Evolutionary conservation across 2,888 invertebrate species (phyloP).

Genomic region (Labia minor): DNA sequence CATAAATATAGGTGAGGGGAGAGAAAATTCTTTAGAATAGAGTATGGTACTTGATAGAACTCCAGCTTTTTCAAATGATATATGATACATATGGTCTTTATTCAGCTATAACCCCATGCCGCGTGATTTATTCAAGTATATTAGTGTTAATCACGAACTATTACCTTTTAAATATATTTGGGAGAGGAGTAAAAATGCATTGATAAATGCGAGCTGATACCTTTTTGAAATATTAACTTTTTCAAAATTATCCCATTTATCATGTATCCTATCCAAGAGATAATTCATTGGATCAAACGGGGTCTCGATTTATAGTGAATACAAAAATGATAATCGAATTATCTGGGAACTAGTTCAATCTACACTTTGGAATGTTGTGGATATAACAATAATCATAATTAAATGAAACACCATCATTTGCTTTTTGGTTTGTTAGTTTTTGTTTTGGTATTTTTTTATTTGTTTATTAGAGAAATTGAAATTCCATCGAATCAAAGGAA

Average conservation of each 20-base stretch:
- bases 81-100: not conserved
- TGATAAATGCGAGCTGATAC: slow-evolving; percentile 13
- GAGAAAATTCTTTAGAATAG: not conserved
- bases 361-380: no score
- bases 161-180: slow-evolving; percentile 13
- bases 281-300: no score
- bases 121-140: slow-evolving; percentile 4
- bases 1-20: not conserved
- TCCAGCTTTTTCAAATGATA: not conserved
- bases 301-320: no score
- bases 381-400: no score
- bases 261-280: not conserved
- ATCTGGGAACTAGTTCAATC: no score
- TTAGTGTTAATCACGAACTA: slow-evolving; percentile 8
- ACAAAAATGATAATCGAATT: no score
- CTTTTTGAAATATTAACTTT: not conserved
- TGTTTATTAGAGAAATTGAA: no score
- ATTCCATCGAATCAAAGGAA: no score
- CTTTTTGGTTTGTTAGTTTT: no score
- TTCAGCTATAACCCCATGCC: slow-evolving; percentile 8
- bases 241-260: not conserved
- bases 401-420: no score
- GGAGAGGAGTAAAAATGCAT: not conserved
- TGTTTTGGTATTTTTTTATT: no score
- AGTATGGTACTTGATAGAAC: not conserved